phyloP scores from a whole-genome alignment of 1,140 invertebrate genomes.

The Drosophila suzukii region DNA sequence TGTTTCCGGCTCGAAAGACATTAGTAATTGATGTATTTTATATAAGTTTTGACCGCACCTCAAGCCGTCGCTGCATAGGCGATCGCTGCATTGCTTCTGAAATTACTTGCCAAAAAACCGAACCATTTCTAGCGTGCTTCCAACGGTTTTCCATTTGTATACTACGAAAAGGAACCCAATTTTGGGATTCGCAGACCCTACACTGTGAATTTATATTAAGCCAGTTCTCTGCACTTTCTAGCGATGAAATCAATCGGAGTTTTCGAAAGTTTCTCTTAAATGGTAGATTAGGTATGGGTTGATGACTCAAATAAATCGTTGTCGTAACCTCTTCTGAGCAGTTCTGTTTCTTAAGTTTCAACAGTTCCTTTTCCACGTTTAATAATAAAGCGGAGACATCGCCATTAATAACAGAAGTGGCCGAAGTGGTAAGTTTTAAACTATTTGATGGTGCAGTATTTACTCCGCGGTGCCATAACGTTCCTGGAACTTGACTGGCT shows the following conservation, averaged over 20 bases:
- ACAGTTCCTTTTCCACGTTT: conserved; percentile 70
- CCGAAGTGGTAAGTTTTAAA: conserved; percentile 9
- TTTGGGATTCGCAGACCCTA: conserved; percentile 19
- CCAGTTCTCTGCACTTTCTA: conserved; percentile 57
- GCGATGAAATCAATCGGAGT: conserved; percentile 4
- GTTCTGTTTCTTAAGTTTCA: conserved; percentile 62
- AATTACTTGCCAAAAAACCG: conserved; percentile 65
- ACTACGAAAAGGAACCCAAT: conserved; percentile 10
- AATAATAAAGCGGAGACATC: not conserved
- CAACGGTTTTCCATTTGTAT: conserved; percentile 18
- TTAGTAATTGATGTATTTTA: not conserved
- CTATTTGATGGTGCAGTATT: not conserved
- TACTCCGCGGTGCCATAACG: conserved; percentile 66
- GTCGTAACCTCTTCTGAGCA: conserved; percentile 60
- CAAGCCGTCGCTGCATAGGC: conserved; percentile 54
- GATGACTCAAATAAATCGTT: conserved; percentile 16
- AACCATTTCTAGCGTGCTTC: conserved; percentile 41
- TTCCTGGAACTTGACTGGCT: conserved; percentile 86
- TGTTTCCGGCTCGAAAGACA: too few relatives aligned
- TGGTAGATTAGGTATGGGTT: conserved; percentile 11
- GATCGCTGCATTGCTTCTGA: conserved; percentile 49
- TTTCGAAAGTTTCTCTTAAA: conserved; percentile 18
- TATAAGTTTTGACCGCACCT: conserved; percentile 56
- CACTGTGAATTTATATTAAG: conserved; percentile 68
- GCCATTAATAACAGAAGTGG: conserved; percentile 15